phyloP scores from a whole-genome alignment of 2,797 vertebrate species.

The Podargus strigoides region DNA sequence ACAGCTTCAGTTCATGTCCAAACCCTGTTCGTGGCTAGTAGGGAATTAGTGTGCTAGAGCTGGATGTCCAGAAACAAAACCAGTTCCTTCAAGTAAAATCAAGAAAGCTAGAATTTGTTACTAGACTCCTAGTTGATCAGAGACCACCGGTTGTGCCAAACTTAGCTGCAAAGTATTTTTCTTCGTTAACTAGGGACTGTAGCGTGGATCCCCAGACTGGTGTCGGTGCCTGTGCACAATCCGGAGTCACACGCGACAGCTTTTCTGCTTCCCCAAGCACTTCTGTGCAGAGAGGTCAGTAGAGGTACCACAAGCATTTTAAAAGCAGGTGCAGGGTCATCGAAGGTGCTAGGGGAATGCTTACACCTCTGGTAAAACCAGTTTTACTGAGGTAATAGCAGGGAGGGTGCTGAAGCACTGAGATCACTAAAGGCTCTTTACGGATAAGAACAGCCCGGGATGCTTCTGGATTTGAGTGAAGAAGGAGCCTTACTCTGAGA shows the following conservation, averaged over 20 bases:
- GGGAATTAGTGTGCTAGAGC: neutral
- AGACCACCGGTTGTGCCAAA: neutral
- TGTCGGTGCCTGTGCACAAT: rapidly evolving
- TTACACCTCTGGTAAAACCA: neutral
- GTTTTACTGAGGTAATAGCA: neutral
- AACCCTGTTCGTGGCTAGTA: neutral
- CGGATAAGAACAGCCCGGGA: neutral
- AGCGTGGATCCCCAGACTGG: neutral
- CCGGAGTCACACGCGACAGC: neutral
- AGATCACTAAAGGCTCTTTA: rapidly evolving
- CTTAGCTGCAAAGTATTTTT: neutral
- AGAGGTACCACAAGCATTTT: neutral
- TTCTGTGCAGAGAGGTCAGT: neutral
- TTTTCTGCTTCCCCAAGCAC: neutral
- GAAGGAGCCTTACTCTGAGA: neutral
- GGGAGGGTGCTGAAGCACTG: neutral
- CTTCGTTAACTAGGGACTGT: neutral
- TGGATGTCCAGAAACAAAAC: neutral
- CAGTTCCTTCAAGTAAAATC: neutral
- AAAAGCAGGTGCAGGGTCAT: neutral
- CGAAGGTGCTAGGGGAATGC: neutral
- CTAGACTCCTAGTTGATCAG: neutral
- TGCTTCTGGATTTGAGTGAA: neutral
- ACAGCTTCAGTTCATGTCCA: neutral
- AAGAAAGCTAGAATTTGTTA: neutral